Conservation (phyloP, 2,113 vertebrate genomes). For the Octodon degus region DNA sequence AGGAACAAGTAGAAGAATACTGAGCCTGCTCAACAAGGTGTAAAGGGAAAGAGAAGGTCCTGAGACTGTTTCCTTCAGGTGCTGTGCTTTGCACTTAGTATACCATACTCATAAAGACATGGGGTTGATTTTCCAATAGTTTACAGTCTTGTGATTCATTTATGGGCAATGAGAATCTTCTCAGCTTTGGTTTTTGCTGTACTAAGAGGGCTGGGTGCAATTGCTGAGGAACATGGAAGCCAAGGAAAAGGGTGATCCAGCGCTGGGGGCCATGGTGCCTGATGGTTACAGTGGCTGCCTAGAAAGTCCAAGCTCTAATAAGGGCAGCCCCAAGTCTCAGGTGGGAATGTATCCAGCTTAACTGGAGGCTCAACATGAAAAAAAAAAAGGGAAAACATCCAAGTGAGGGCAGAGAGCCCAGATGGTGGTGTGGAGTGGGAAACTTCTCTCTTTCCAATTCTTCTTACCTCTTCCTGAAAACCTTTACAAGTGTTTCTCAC, state of each 20-base stretch:
- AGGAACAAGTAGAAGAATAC: neutral
- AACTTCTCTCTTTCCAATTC: neutral
- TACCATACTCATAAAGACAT: neutral
- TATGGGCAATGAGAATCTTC: neutral
- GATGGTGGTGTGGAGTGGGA: neutral
- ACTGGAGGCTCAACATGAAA: neutral
- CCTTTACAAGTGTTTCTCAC: neutral
- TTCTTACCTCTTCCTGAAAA: slow-evolving; percentile 17
- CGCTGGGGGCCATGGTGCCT: neutral
- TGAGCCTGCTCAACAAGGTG: neutral
- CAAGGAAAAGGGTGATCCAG: neutral
- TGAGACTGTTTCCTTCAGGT: neutral
- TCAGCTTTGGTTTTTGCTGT: neutral
- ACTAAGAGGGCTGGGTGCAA: too few species aligned
- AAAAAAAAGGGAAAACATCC: neutral
- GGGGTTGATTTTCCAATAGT: neutral
- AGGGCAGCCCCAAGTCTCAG: neutral
- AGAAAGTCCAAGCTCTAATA: neutral
- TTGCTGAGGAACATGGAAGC: neutral
- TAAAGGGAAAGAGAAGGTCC: neutral
- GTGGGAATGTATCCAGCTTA: neutral
- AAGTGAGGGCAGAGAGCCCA: neutral
- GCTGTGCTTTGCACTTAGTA: accelerated
- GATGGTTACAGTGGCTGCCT: accelerated
- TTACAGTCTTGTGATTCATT: neutral